Conservation (phyloP, 2,113 vertebrate genomes). For the Picathartes gymnocephalus region DNA sequence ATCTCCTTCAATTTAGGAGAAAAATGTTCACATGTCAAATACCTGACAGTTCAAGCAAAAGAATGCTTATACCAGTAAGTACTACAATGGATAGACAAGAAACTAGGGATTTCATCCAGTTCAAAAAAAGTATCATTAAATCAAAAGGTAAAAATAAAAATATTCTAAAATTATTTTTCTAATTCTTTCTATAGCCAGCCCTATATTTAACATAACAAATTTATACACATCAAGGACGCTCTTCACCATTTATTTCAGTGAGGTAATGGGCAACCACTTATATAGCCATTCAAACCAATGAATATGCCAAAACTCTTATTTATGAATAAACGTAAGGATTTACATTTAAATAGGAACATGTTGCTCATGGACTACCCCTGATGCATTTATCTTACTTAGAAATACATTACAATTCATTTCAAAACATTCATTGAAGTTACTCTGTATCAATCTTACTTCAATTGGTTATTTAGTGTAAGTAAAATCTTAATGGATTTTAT, state of each 20-base stretch:
- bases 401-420: background rate
- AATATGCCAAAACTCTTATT: background rate
- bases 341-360: background rate
- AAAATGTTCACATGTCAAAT: background rate
- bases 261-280: background rate
- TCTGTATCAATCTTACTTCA: background rate
- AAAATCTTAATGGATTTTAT: background rate
- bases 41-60: background rate
- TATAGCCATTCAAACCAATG: background rate
- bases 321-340: background rate
- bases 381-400: background rate
- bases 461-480: background rate
- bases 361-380: background rate
- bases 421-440: background rate
- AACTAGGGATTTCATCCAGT: background rate
- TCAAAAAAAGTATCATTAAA: background rate
- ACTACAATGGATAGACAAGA: background rate
- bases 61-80: rapidly evolving
- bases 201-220: background rate
- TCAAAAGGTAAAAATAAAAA: background rate
- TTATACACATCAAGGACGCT: background rate
- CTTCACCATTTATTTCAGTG: background rate
- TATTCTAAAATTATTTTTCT: background rate
- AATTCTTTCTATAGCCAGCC: background rate
- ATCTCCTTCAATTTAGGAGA: background rate